Evolutionary conservation across 2,113 vertebrate species (phyloP).

Genomic region (Gopherus evgoodei): DNA sequence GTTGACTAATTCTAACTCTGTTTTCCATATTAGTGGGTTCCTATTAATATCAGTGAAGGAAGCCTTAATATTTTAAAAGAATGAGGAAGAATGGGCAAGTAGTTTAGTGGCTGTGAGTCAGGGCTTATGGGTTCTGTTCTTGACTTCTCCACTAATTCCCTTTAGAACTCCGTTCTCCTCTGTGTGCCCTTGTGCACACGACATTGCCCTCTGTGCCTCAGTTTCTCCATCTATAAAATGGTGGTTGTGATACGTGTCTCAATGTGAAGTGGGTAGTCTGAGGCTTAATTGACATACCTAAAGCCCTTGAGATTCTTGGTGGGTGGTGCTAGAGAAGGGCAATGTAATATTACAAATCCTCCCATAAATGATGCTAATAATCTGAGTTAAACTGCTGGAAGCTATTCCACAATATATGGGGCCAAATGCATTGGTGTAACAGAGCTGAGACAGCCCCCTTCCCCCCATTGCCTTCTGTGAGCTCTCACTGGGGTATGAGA

Average conservation of each 20-base stretch:
- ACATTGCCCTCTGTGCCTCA: neutral
- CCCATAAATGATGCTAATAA: neutral
- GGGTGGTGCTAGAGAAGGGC: neutral
- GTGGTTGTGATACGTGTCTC: neutral
- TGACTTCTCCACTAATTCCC: neutral
- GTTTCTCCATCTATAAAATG: neutral
- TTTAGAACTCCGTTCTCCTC: neutral
- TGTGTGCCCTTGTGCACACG: neutral
- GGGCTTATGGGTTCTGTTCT: neutral
- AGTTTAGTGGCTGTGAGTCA: neutral
- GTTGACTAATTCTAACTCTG: neutral
- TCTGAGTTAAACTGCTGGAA: neutral
- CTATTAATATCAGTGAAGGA: neutral
- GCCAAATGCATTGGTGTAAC: neutral
- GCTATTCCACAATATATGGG: neutral
- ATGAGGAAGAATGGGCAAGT: neutral
- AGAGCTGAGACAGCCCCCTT: neutral
- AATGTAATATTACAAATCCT: neutral
- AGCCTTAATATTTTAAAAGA: neutral
- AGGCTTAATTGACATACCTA: neutral
- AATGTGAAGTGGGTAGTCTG: neutral
- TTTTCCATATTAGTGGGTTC: neutral
- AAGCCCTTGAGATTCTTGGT: neutral
- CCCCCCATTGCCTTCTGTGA: neutral
- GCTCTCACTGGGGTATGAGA: fast-evolving